Base-by-base conservation (phyloP, 2,113 vertebrate species). In the Climacteris rufus region DNA sequence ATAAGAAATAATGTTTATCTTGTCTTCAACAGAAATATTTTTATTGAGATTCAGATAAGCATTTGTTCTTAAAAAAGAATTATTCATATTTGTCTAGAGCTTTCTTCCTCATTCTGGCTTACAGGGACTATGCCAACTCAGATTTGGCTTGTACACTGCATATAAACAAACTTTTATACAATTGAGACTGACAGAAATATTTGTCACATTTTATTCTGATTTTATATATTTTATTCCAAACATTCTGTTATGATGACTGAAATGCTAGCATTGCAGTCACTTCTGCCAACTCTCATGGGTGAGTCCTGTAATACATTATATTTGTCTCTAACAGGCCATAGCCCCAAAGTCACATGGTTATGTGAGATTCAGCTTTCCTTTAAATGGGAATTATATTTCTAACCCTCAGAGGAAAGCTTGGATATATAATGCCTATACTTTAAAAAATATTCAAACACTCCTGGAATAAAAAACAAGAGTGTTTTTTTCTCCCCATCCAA, bases 141-240 rank as follows among this genome's bases (percentile, higher is more conserved):
- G n/a, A 61, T 83, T 90, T 93, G 82, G 75, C 74, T 83, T 72
- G 15, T 54, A 53, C 15, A 27, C 44, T 86, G 22, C 40, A 33
- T 45, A 76, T 60, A 91, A 93, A 83, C 33, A 92, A 77, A 65
- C 31, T 53, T 85, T 64, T 52, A 72, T 66, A 44, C 39, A 59
- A 42, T 15, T 70, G 60, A 79, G 59, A 57, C 39, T 64, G 70
- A 66, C 24, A 76, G 31, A 94, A 95, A 47, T 89, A 91, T 86
- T 93, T 83, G n/a, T 76, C 83, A 42, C 57, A 61, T 95, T 88
- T 93, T 68, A 65, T 76, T 90, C n/a, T 83, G 50, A 33, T 90
- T 95, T 88, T 65, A 80, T 90, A 16, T 50, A 39, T 77, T 90
- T 88, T 23, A 74, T 88, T 87, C 66, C 88, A 83, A 92, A 57